A percentile compares a stretch with the other conserved stretches of the same genome.
Conservation (phyloP, 2,797 vertebrate genomes). For the Lates japonicus region DNA sequence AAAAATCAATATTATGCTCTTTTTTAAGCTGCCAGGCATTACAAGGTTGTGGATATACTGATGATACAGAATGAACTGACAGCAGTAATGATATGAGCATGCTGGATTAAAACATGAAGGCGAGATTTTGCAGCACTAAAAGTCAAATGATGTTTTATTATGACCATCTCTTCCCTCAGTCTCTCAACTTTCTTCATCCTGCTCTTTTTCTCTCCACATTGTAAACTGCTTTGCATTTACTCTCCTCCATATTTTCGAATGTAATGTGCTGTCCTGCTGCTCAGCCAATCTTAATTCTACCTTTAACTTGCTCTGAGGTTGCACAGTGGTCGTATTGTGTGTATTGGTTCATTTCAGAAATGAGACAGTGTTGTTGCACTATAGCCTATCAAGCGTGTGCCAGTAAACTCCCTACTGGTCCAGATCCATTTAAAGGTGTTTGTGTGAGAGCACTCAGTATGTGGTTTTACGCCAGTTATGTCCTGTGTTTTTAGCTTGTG, state of each 20-base stretch:
- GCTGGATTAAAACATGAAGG: slow-evolving; percentile 8
- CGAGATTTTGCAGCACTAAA: neutral
- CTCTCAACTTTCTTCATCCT: neutral
- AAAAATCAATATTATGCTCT: neutral
- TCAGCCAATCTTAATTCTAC: neutral
- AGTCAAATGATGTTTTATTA: neutral
- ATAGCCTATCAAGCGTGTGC: neutral
- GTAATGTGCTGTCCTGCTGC: neutral
- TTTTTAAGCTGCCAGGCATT: neutral
- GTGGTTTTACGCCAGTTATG: slow-evolving; percentile 2
- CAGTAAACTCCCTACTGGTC: slow-evolving; percentile 6
- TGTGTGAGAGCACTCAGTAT: slow-evolving; percentile 28
- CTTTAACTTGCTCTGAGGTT: neutral
- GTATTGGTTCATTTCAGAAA: neutral
- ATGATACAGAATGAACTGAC: neutral
- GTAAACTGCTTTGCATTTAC: neutral
- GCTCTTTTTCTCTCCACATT: neutral
- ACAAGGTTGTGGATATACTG: neutral
- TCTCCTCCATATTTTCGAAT: neutral
- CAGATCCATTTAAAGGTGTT: slow-evolving; percentile 10
- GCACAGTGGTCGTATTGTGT: neutral
- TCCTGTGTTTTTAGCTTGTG: slow-evolving; percentile 21
- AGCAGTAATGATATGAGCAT: neutral
- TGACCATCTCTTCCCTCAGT: neutral
- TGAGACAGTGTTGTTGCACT: neutral